Evolutionary conservation across 2,888 invertebrate species (phyloP).

Genomic region (Amphipyra berbera): DNA sequence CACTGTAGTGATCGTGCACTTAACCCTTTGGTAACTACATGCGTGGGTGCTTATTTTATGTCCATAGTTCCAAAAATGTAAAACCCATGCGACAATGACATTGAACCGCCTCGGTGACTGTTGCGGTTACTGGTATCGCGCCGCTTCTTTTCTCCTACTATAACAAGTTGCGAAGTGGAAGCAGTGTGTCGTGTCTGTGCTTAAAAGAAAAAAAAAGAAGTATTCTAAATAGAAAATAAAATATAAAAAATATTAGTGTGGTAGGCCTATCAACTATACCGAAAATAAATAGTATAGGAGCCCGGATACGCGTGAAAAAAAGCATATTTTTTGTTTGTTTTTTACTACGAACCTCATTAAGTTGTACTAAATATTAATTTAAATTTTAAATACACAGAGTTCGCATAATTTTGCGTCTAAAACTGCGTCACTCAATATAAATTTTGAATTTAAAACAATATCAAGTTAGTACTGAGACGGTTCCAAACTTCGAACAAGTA

Average conservation of each 20-base stretch:
- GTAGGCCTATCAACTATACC: no score
- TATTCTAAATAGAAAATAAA: background rate
- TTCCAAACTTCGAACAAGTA: background rate
- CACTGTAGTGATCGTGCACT: no score
- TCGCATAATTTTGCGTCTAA: background rate
- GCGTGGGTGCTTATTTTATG: no score
- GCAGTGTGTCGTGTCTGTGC: slow-evolving; percentile 22
- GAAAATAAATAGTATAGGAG: no score
- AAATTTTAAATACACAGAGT: background rate
- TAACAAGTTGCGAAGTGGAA: slow-evolving; percentile 8
- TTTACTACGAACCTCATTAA: no score
- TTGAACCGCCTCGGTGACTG: slow-evolving; percentile 1
- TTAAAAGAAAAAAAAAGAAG: background rate
- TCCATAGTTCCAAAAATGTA: no score
- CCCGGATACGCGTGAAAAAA: no score
- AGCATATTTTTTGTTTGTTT: no score
- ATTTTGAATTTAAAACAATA: slow-evolving; percentile 1
- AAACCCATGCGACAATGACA: slow-evolving; percentile 22
- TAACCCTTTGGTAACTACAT: no score
- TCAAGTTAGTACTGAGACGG: background rate
- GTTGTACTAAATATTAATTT: no score
- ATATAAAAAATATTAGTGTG: no score
- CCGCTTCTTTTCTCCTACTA: slow-evolving; percentile 1
- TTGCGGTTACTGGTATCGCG: background rate
- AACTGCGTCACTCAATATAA: background rate